Percentiles rank a stretch among this genome's conserved stretches.
These are phyloP conservation scores for Opisthocomus hoazin DNA, from an alignment of 2,113 vertebrate species.

Conservation along the genomic window DNA sequence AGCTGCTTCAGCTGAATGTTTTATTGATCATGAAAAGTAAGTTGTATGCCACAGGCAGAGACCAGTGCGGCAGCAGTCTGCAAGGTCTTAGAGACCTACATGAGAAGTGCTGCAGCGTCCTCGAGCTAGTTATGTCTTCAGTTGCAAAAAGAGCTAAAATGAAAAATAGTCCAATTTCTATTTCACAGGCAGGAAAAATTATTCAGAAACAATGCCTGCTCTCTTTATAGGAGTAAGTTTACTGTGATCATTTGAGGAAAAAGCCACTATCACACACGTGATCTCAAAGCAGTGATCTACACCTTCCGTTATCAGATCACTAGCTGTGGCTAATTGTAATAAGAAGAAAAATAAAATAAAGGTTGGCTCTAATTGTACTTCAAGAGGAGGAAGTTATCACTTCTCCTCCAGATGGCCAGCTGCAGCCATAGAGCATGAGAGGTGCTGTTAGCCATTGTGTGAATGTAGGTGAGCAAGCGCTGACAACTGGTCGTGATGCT, in stretches of 20 bases:
- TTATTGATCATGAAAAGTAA: neutral
- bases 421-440: neutral
- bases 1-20: neutral
- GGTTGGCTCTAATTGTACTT: neutral
- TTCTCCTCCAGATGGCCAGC: neutral
- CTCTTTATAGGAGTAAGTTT: neutral
- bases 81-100: neutral
- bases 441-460: neutral
- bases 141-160: neutral
- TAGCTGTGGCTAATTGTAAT: neutral
- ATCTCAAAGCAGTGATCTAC: neutral
- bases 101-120: rapidly evolving
- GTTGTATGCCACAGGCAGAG: neutral
- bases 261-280: rapidly evolving
- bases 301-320: neutral
- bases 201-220: rapidly evolving
- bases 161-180: neutral
- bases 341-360: neutral
- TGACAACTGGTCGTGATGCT: neutral
- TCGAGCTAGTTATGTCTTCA: neutral
- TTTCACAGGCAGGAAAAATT: neutral
- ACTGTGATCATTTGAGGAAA: neutral
- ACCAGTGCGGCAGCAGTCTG: neutral
- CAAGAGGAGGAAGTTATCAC: neutral
- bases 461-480: neutral